Conservation (phyloP, 2,797 vertebrate genomes). For the Nasua narica region DNA sequence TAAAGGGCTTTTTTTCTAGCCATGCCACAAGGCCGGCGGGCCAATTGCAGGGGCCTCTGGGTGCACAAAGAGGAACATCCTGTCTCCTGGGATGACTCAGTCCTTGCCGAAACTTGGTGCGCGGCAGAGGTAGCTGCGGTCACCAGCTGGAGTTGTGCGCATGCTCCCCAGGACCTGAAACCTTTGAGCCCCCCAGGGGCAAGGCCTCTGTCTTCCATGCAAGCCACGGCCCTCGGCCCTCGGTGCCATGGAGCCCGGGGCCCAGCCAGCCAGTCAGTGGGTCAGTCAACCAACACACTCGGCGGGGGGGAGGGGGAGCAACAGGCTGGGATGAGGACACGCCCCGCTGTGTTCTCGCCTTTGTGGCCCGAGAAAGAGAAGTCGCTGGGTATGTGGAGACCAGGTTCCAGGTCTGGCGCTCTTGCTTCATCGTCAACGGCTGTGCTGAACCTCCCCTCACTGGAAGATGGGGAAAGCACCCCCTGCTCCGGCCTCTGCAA, state of each 20-base stretch:
- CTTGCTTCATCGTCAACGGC: too few relatives aligned
- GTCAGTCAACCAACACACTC: background rate
- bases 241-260: fast-evolving
- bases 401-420: background rate
- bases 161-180: background rate
- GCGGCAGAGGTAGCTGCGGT: background rate
- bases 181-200: background rate
- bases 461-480: background rate
- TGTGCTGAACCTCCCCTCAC: background rate
- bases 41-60: constrained; percentile 52
- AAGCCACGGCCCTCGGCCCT: background rate
- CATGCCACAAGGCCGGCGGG: background rate
- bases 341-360: background rate
- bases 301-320: too few relatives aligned
- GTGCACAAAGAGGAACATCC: constrained; percentile 64
- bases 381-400: background rate
- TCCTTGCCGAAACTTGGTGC: constrained; percentile 18
- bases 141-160: background rate
- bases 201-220: background rate
- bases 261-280: background rate
- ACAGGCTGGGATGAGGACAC: background rate
- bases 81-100: constrained; percentile 66
- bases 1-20: background rate
- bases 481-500: background rate
- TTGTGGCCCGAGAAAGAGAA: background rate